Evolutionary conservation across 2,113 vertebrate genomes (phyloP), one percentile per base, ranked within the genome.

Genomic region (Leptobrachium leishanense): DNA sequence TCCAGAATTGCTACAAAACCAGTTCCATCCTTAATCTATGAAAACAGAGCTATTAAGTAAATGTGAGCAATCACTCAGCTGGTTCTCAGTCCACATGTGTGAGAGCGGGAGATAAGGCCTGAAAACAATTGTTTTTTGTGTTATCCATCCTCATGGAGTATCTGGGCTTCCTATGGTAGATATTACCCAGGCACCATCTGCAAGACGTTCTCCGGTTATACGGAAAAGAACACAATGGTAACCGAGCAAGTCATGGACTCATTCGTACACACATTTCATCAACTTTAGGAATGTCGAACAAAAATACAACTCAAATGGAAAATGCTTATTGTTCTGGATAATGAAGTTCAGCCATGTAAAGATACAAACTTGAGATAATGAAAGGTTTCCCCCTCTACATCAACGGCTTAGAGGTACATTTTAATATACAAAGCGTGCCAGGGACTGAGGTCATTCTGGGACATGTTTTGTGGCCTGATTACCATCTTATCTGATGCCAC

Each of bases 1-100:
- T 31, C 20, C 20, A 31, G 20, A 31, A 31, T 1, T 31, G 20
- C 20, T 31, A 31, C 20, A 31, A 31, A 31, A 31, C 20, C 20
- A 31, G 20, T 1, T 31, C 20, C 20, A 31, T 31, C 1, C 20
- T 31, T 31, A 12, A 64, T 20, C 62, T 13, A 20, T n/a, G 39
- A 9, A 31, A 64, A 39, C 62, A 64, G n/a, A 64, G 31, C 62
- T 59, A 64, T 64, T 64, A 64, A 64, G 62, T 64, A 13, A 64
- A 64, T 64, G 62, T 5, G n/a, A 64, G 39, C 62, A 64, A 64
- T 64, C 31, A 64, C n/a, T 64, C 62, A 64, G 62, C 62, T 31
- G 39, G n/a, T 31, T 64, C 20, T 64, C 62, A 64, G 62, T 64
- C 13, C 7, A 31, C 9, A 64, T 5, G 4, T 2, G 4, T 20